Conservation (phyloP, 2,888 invertebrate species). For the Volucella zonaria region DNA sequence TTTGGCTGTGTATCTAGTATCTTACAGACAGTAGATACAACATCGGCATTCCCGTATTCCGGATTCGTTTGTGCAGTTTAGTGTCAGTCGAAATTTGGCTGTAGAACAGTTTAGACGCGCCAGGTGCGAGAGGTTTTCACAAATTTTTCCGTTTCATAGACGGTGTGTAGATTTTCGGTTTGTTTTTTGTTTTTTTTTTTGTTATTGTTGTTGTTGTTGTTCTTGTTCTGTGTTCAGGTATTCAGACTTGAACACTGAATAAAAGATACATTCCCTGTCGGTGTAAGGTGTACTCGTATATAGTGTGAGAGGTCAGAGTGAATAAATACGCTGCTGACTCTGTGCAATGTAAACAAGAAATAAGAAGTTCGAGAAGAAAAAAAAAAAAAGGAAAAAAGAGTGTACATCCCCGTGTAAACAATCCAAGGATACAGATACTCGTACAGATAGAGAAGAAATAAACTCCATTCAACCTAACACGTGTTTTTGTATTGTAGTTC, state of each 20-base stretch:
- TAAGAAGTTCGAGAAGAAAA: neutral
- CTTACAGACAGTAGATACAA: constrained; percentile 19
- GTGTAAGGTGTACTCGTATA: neutral
- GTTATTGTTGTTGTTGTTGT: no score
- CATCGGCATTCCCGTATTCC: constrained; percentile 36
- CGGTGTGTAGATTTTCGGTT: constrained; percentile 10
- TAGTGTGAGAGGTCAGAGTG: constrained; percentile 26
- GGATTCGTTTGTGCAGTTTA: constrained; percentile 20
- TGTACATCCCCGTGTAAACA: constrained; percentile 15
- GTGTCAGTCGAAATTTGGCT: constrained; percentile 64
- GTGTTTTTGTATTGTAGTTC: constrained; percentile 38
- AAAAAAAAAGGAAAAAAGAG: constrained; percentile 12
- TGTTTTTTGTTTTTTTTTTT: no score
- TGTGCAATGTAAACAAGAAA: constrained; percentile 56
- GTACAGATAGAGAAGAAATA: constrained; percentile 11
- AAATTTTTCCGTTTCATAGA: neutral
- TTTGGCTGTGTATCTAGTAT: constrained; percentile 1
- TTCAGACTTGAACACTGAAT: neutral
- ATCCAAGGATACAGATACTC: constrained; percentile 26
- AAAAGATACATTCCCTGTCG: constrained; percentile 33
- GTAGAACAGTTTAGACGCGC: constrained; percentile 56
- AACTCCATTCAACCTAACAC: constrained; percentile 64
- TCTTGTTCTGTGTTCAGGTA: constrained; percentile 21
- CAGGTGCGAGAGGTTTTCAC: neutral
- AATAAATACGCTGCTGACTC: constrained; percentile 10